Conservation (phyloP, 2,888 invertebrate species). For the Cantharis nigra region DNA sequence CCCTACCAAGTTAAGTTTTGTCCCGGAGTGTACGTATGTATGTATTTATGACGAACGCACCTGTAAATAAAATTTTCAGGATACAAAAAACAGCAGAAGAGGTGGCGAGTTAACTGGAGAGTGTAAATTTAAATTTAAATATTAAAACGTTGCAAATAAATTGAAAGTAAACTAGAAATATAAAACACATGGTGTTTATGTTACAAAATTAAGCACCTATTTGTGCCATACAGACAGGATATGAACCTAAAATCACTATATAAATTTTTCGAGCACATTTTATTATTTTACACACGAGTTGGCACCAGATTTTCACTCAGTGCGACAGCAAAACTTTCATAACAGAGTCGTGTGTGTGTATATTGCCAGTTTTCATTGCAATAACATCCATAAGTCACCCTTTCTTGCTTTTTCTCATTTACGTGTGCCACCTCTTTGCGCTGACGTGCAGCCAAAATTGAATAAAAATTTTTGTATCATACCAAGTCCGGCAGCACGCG, state of each 20-base stretch:
- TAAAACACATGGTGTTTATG: slow-evolving; percentile 10
- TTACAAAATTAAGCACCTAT: slow-evolving; percentile 33
- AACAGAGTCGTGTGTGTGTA: slow-evolving; percentile 37
- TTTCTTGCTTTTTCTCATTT: slow-evolving; percentile 15
- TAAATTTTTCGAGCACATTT: slow-evolving; percentile 36
- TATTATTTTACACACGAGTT: slow-evolving; percentile 40
- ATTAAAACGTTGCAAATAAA: not conserved
- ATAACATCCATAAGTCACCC: slow-evolving; percentile 8
- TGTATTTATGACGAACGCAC: not conserved
- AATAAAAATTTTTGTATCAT: slow-evolving; percentile 35
- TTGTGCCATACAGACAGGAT: slow-evolving; percentile 31
- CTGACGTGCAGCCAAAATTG: slow-evolving; percentile 16
- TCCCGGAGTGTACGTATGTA: not conserved
- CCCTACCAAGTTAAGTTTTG: too few species aligned
- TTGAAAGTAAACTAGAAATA: slow-evolving; percentile 3
- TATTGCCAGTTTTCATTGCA: slow-evolving; percentile 27
- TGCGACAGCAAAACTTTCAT: slow-evolving; percentile 41
- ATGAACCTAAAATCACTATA: slow-evolving; percentile 34
- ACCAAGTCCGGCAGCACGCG: slow-evolving; percentile 42
- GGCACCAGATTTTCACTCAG: slow-evolving; percentile 40
- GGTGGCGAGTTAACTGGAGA: not conserved
- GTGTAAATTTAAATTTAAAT: not conserved
- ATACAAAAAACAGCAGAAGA: not conserved
- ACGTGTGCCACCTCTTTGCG: not conserved
- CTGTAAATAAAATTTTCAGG: not conserved